Base-by-base conservation (phyloP, 2,888 invertebrate genomes). In the Ophioninae sp. region DNA sequence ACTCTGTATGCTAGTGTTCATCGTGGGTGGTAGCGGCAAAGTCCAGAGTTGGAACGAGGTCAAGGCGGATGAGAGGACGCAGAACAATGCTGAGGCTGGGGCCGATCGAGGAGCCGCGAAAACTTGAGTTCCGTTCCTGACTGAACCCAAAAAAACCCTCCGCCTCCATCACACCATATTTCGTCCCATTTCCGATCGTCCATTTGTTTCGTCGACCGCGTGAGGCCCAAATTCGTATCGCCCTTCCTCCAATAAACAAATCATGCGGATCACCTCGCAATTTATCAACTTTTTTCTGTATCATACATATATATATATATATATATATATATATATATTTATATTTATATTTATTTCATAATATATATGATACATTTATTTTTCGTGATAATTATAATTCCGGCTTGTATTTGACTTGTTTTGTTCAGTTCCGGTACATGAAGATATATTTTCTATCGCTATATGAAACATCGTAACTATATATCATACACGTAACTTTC, bases 1-100 rank as follows among this genome's bases (percentile, higher is more conserved):
- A 23, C 23, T 82, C 0, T 89, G 90, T 72, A 93, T 93, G 88
- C 6, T 92, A 6, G 69, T 93, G 67, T 93, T 93, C 80, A 85
- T 93, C 3, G 57, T 91, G 7, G 92, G 93, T 62, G 93, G 93
- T 67, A 91, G 91, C 39, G 93, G 91, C 44, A 87, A 93, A 62
- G 89, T 92, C 64, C 93, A 93, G 77, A 83, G 86, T 6, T 93
- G 93, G 93, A 93, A 93, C 68, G 90, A 91, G 64, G 57, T 85
- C 1, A 76, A 81, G 41, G 23, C 70, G 13, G 23, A 17, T 0
- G 81, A 62, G n/a, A 44, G 69, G 13, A 61, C 23, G 23, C 61
- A 30, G 7, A 56, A 64, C 21, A 56, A 50, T 17, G 68, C 44
- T 65, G 69, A 68, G 61, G 50, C 37, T 30, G 65, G 37, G 7